A percentile compares a stretch with the other conserved stretches of the same genome.
Evolutionary conservation across 2,113 vertebrate genomes (phyloP).

Genomic region (Trachemys scripta): DNA sequence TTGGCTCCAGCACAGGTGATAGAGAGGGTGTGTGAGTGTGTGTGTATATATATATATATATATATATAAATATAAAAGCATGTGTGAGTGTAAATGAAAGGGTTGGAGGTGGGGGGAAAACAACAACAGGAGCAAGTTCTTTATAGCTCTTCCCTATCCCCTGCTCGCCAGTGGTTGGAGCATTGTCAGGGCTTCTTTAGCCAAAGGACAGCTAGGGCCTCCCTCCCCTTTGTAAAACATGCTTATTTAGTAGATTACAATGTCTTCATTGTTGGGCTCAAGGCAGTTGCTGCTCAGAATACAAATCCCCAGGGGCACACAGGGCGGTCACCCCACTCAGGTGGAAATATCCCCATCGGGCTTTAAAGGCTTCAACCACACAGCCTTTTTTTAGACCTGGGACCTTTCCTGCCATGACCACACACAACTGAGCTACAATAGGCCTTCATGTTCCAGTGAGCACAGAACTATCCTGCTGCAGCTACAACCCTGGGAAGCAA

Average conservation of each 20-base stretch:
- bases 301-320: no score
- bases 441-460: not conserved
- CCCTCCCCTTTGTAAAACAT: not conserved
- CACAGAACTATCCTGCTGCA: not conserved
- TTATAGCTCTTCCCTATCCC: no score
- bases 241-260: not conserved
- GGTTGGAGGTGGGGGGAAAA: rapidly evolving
- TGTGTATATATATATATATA: no score
- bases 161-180: no score
- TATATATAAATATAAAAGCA: no score
- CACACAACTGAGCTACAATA: rapidly evolving
- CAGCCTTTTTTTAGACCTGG: not conserved
- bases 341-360: no score
- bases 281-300: not conserved
- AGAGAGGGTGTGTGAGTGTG: no score
- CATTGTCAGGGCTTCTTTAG: no score
- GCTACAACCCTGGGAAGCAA: not conserved
- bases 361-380: not conserved
- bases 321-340: no score
- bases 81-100: no score
- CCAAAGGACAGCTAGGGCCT: not conserved
- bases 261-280: not conserved
- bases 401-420: not conserved
- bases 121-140: no score
- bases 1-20: no score